These are phyloP conservation scores for Leptinotarsa lineolata DNA, from an alignment of 1,140 invertebrate genomes.

Conservation along the genomic window DNA sequence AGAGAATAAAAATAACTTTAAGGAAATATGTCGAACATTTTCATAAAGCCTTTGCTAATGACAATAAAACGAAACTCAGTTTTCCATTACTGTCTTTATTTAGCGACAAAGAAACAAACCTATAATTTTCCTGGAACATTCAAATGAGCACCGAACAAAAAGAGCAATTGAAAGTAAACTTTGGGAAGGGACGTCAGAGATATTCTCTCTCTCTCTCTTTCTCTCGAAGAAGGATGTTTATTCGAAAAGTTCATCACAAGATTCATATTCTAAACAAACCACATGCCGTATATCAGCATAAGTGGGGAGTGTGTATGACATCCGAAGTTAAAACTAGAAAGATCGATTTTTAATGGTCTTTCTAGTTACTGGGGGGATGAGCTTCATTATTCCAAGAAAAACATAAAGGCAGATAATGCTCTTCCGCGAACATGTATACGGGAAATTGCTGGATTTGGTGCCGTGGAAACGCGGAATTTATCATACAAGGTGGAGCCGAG, in stretches of 20 bases:
- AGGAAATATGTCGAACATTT: background rate
- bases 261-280: constrained; percentile 32
- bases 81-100: background rate
- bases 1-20: background rate
- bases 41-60: background rate
- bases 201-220: background rate
- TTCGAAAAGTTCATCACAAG: constrained; percentile 23
- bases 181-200: background rate
- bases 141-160: background rate
- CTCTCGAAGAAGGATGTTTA: constrained; percentile 11
- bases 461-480: constrained; percentile 9
- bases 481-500: constrained; percentile 9
- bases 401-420: constrained; percentile 26
- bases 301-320: constrained; percentile 27
- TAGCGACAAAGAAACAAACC: background rate
- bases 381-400: constrained; percentile 29
- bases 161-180: constrained; percentile 17
- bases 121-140: background rate
- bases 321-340: constrained; percentile 21
- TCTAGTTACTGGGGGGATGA: constrained; percentile 29
- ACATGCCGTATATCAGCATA: constrained; percentile 34
- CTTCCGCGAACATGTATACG: constrained; percentile 23
- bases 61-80: background rate
- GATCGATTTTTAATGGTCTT: constrained; percentile 29
- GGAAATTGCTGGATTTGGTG: constrained; percentile 19